Base-by-base conservation (phyloP, 2,888 invertebrate species). In the Temnothorax unifasciatus region DNA sequence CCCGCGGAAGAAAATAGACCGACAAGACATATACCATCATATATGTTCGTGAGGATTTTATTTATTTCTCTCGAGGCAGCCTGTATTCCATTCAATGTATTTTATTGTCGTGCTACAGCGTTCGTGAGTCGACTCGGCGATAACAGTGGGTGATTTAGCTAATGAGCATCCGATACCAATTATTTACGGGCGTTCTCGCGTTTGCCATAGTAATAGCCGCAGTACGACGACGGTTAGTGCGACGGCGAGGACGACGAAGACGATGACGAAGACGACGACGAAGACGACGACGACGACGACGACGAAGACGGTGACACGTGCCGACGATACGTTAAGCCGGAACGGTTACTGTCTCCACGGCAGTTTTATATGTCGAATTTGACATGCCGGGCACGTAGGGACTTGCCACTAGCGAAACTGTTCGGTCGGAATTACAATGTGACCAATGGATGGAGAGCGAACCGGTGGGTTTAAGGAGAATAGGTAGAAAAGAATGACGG, bases 361-460 rank as follows among this genome's bases (percentile, higher is more conserved):
- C 92, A 94, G 93, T 95, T 95, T 94, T 95, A 94, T 94, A 92
- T 92, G 93, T 93, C 94, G 93, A 94, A 93, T 93, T 94, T 95
- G 94, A 94, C 93, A 94, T 92, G 93, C 95, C 86, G 73, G 88
- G 92, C 95, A 95, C 95, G 95, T 95, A 95, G 92, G 73, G 88
- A 93, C 93, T 94, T 94, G 93, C 94, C 93, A 92, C 94, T 93
- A 93, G 92, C 92, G 93, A 94, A 94, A 94, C 93, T 92, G 92
- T 93, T 94, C 93, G 92, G 92, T 91, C 87, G 91, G 94, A 94
- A 94, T 94, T 94, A 94, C 94, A 94, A 94, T 94, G 93, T 92
- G 91, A 91, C 47, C 85, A 84, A 90, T 86, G 86, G 85, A 88
- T 85, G 86, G 84, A 82, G 81, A 86, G 68, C n/a, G 77, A 68